Conservation (phyloP, 2,113 vertebrate species). For the Lepus europaeus region DNA sequence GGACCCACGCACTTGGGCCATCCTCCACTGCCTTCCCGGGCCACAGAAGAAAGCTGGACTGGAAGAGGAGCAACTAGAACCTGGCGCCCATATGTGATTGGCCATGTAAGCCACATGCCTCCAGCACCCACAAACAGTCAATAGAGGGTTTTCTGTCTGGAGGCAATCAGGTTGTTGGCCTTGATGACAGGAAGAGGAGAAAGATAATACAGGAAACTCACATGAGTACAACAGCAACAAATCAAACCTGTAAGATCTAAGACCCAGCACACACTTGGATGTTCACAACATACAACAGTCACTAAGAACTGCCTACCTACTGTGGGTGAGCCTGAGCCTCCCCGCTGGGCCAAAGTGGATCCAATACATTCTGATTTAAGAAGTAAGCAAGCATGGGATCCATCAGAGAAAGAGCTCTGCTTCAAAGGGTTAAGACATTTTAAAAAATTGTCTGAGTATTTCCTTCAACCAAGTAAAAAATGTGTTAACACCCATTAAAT, state of each 20-base stretch:
- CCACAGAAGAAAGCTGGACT: too few species aligned
- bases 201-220: conserved; percentile 13
- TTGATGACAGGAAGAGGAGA: background rate
- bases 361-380: background rate
- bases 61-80: too few species aligned
- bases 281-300: background rate
- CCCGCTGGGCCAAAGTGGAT: background rate
- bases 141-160: conserved; percentile 11
- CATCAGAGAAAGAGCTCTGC: background rate
- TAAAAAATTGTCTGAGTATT: background rate
- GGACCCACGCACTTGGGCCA: too few species aligned
- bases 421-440: background rate
- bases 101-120: background rate
- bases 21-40: too few species aligned
- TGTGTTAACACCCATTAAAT: background rate
- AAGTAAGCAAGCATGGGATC: conserved; percentile 19
- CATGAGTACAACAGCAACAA: background rate
- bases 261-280: background rate
- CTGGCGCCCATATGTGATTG: background rate
- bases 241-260: background rate
- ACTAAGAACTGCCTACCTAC: background rate
- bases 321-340: background rate
- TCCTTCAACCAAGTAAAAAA: conserved; percentile 29
- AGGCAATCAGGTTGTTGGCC: background rate
- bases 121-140: background rate